phyloP scores from a whole-genome alignment of 2,888 invertebrate species.

The Ormyrus pomaceus region DNA sequence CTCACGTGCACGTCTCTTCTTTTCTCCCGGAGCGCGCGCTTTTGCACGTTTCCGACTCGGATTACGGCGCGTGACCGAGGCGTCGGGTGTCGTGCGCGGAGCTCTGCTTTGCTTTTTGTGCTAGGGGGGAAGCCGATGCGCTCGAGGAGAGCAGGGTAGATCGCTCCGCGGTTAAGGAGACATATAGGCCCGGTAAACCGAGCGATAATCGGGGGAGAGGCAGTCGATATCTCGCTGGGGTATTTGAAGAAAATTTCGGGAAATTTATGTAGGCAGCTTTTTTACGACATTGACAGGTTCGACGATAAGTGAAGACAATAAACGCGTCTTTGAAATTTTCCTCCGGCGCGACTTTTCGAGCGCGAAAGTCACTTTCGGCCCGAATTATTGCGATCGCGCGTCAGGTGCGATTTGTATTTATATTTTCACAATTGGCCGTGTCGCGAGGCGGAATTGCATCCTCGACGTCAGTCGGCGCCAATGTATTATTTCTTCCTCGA shows the following conservation, averaged over 20 bases:
- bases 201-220: too few relatives aligned
- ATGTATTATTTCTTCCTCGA: neutral
- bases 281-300: too few relatives aligned
- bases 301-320: neutral
- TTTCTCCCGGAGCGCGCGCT: neutral
- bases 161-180: too few relatives aligned
- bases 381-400: neutral
- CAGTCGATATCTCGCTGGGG: too few relatives aligned
- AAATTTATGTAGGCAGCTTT: too few relatives aligned
- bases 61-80: neutral
- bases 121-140: too few relatives aligned
- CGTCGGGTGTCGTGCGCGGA: too few relatives aligned
- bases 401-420: conserved; percentile 1
- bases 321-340: neutral
- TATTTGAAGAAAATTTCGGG: too few relatives aligned
- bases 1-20: neutral
- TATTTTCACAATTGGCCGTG: conserved; percentile 40
- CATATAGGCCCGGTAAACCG: too few relatives aligned
- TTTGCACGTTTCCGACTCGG: neutral
- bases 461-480: neutral
- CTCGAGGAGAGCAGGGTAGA: too few relatives aligned
- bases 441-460: conserved; percentile 11
- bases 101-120: too few relatives aligned
- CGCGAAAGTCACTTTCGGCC: neutral
- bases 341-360: conserved; percentile 4